A percentile compares a stretch with the other conserved stretches of the same genome.
Conservation (phyloP, 2,888 invertebrate species). For the Pinctada fucata region DNA sequence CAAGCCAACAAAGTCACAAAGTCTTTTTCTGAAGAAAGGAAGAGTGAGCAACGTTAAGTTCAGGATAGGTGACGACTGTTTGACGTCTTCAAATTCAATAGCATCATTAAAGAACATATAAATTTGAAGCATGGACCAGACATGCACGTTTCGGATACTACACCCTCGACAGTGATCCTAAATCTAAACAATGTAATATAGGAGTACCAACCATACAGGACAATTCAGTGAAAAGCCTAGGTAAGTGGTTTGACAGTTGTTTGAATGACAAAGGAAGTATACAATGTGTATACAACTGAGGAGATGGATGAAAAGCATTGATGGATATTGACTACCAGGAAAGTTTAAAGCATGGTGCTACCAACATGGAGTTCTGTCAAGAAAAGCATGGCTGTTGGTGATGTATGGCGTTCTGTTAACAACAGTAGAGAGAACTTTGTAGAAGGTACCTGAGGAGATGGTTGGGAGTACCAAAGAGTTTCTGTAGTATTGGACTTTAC, state of each 20-base stretch:
- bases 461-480: too few species aligned
- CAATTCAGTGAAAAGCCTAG: conserved; percentile 22
- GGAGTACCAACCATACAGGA: conserved; percentile 17
- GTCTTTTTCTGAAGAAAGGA: conserved; percentile 12
- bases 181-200: too few species aligned
- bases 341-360: conserved; percentile 27
- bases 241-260: conserved; percentile 16
- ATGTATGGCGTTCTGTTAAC: neutral
- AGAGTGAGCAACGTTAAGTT: conserved; percentile 13
- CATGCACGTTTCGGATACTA: too few species aligned
- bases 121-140: too few species aligned
- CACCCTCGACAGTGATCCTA: too few species aligned
- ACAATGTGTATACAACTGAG: neutral
- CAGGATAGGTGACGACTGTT: conserved; percentile 1
- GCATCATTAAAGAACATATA: too few species aligned
- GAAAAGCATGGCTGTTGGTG: neutral
- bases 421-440: neutral
- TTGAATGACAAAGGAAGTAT: conserved; percentile 13
- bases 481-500: too few species aligned
- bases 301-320: conserved; percentile 8
- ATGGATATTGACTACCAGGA: conserved; percentile 5
- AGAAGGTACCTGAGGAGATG: too few species aligned
- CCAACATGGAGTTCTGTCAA: conserved; percentile 12
- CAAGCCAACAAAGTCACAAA: conserved; percentile 22
- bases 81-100: too few species aligned